Evolutionary conservation across 2,888 invertebrate species (phyloP).

Genomic region (Mythimna impura): DNA sequence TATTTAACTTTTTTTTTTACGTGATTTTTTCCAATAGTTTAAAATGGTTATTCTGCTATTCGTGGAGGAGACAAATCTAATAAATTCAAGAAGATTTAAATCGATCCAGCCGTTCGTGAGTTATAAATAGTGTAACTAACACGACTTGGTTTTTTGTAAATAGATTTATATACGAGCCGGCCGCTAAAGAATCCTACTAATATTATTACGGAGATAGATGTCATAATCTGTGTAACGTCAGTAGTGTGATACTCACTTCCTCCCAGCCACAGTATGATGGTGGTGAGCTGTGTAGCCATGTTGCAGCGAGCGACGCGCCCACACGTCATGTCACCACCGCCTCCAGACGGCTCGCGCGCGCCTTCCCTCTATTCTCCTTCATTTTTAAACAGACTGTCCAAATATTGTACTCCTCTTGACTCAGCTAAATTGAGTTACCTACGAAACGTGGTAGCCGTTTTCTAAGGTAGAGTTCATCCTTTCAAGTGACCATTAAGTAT

Average conservation of each 20-base stretch:
- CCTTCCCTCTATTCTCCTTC: conserved; percentile 75
- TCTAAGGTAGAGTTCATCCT: conserved; percentile 65
- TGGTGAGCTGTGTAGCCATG: conserved; percentile 85
- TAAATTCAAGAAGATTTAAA: too few species aligned
- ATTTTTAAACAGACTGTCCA: conserved; percentile 76
- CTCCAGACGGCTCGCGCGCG: conserved; percentile 73
- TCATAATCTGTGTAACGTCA: not conserved
- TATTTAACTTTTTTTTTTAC: too few species aligned
- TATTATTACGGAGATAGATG: not conserved
- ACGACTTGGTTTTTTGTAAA: too few species aligned
- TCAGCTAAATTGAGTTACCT: conserved; percentile 71
- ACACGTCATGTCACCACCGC: conserved; percentile 82
- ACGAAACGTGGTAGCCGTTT: conserved; percentile 61
- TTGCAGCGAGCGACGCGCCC: conserved; percentile 66
- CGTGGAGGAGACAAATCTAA: too few species aligned
- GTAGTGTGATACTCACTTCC: conserved; percentile 81
- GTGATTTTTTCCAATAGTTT: too few species aligned
- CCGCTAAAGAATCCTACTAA: conserved; percentile 1
- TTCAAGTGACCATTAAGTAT: conserved; percentile 70
- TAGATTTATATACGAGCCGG: not conserved
- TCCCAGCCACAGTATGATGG: conserved; percentile 85
- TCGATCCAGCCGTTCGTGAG: too few species aligned
- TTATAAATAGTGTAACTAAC: too few species aligned
- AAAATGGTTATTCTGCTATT: too few species aligned
- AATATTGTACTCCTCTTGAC: conserved; percentile 73